These are phyloP conservation scores for Upupa epops DNA, from an alignment of 2,113 vertebrate species.

Conservation along the genomic window DNA sequence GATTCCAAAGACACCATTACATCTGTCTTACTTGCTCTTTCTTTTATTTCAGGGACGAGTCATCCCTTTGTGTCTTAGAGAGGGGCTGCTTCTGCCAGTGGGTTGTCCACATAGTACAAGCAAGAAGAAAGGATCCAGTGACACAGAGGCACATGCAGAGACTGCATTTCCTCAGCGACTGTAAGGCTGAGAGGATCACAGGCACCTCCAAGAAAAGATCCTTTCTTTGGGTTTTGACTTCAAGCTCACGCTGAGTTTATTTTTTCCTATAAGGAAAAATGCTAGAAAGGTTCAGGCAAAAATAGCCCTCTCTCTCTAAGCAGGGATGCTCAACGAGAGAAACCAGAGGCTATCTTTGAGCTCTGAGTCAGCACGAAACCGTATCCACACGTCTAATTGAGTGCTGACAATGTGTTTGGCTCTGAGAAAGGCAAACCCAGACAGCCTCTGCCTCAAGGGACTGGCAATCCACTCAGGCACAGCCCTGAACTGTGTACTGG, in stretches of 20 bases:
- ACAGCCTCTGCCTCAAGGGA: slow-evolving; percentile 31
- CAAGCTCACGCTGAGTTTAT: not conserved
- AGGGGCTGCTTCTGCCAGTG: not conserved
- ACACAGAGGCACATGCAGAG: not conserved
- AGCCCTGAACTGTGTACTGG: not conserved
- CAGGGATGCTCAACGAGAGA: not conserved
- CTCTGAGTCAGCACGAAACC: slow-evolving; percentile 7
- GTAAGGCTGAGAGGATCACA: not conserved
- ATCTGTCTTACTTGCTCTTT: not conserved
- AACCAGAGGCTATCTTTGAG: not conserved
- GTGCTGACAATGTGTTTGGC: not conserved
- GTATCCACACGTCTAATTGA: not conserved
- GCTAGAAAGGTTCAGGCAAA: slow-evolving; percentile 1
- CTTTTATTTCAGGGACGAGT: not conserved
- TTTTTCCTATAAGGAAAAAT: not conserved
- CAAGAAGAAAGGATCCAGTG: not conserved
- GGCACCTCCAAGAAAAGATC: not conserved
- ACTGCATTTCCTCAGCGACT: not conserved
- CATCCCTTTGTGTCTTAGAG: not conserved
- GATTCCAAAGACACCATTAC: not conserved
- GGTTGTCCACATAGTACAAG: not conserved
- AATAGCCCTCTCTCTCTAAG: not conserved
- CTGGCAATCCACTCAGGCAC: not conserved
- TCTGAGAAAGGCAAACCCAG: slow-evolving; percentile 9
- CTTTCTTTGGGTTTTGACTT: not conserved